Conservation (phyloP, 2,888 invertebrate genomes). For the Sipha maydis region DNA sequence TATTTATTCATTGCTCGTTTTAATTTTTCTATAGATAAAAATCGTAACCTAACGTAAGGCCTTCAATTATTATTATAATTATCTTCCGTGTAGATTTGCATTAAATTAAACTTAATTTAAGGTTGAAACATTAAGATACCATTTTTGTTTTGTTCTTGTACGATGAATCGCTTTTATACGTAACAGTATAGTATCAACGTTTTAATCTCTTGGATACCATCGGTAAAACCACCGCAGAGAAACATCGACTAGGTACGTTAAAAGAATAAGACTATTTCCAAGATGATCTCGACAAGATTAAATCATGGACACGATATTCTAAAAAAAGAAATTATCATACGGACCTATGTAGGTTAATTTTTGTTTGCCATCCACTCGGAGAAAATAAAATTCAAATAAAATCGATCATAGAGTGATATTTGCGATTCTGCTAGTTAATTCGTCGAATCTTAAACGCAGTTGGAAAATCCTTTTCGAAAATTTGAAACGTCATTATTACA, state of each 20-base stretch:
- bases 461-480: neutral
- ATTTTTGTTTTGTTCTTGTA: constrained; percentile 18
- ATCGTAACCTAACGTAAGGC: constrained; percentile 40
- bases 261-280: neutral
- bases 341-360: neutral
- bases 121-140: neutral
- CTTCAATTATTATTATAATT: constrained; percentile 37
- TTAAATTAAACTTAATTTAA: constrained; percentile 7
- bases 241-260: neutral
- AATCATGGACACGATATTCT: neutral
- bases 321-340: neutral
- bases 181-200: neutral
- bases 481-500: neutral
- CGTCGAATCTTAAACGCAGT: neutral
- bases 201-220: neutral
- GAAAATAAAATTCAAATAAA: neutral
- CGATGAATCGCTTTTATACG: neutral
- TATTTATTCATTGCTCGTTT: neutral
- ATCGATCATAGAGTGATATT: neutral
- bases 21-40: constrained; percentile 10
- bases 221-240: neutral
- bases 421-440: neutral
- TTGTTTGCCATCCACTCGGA: neutral
- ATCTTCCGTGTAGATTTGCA: constrained; percentile 33
- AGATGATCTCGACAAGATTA: neutral